Evolutionary conservation across 2,797 vertebrate genomes (phyloP).

Genomic region (Gymnopithys bicolor): DNA sequence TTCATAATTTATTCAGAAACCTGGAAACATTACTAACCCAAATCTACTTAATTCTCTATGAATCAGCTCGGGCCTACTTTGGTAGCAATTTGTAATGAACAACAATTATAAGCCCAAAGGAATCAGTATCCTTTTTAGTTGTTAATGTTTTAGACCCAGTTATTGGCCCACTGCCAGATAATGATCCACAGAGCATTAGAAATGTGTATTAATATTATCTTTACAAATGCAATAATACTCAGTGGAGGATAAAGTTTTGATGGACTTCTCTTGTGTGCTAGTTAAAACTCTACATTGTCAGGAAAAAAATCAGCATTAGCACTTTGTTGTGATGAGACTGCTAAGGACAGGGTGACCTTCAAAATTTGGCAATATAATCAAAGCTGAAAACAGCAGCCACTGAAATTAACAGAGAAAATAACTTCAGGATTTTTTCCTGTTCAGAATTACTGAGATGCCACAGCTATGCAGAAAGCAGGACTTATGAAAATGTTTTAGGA

Average conservation of each 20-base stretch:
- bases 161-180: conserved; percentile 74
- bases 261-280: conserved; percentile 34
- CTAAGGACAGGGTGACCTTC: conserved; percentile 56
- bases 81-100: conserved; percentile 75
- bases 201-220: conserved; percentile 78
- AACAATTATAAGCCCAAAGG: conserved; percentile 78
- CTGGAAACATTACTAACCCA: conserved; percentile 78
- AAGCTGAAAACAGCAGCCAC: conserved; percentile 22
- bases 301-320: conserved; percentile 49
- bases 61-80: conserved; percentile 73
- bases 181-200: conserved; percentile 75
- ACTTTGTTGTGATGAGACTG: conserved; percentile 36
- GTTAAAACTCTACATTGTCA: conserved; percentile 52
- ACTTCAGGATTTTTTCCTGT: neutral
- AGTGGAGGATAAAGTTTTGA: conserved; percentile 70
- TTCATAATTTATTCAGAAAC: conserved; percentile 81
- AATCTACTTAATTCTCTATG: conserved; percentile 77
- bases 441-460: conserved; percentile 3
- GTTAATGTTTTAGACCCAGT: conserved; percentile 75
- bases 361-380: conserved; percentile 55
- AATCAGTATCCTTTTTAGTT: conserved; percentile 73
- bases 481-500: neutral
- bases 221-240: conserved; percentile 74
- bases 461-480: neutral
- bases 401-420: conserved; percentile 9